These are phyloP conservation scores for Apotomis capreana DNA, from an alignment of 2,888 invertebrate species.

Conservation along the genomic window DNA sequence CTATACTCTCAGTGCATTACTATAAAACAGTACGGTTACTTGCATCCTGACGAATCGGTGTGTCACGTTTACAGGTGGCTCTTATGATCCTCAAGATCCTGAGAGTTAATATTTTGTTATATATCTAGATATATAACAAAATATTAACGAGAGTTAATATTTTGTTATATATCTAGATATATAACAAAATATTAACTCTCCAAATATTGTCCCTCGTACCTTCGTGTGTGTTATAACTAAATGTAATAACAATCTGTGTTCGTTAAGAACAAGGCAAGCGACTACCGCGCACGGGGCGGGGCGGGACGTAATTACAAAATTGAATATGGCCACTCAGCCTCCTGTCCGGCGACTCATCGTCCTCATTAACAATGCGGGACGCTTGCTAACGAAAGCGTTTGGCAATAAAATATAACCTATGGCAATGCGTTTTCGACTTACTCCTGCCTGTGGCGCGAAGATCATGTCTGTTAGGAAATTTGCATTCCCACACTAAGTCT, in stretches of 20 bases:
- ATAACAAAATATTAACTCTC: background rate
- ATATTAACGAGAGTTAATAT: too few species aligned
- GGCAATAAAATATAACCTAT: background rate
- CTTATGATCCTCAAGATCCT: too few species aligned
- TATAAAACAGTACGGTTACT: too few species aligned
- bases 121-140: background rate
- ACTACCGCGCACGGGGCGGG: conserved; percentile 52
- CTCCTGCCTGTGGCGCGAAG: too few species aligned
- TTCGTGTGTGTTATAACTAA: background rate
- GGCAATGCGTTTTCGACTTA: too few species aligned
- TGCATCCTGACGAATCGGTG: too few species aligned
- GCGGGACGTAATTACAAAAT: conserved; percentile 66
- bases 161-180: too few species aligned
- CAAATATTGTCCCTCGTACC: background rate
- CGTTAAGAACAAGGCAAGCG: conserved; percentile 45
- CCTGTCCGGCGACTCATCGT: conserved; percentile 78
- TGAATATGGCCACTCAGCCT: conserved; percentile 64
- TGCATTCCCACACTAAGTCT: too few species aligned
- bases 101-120: too few species aligned
- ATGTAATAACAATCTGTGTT: conserved; percentile 22
- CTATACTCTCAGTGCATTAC: too few species aligned
- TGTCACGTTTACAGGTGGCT: too few species aligned
- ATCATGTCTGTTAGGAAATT: too few species aligned
- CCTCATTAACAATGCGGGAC: conserved; percentile 71
- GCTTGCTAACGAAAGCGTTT: conserved; percentile 47